Conservation (phyloP, 2,888 invertebrate species). For the Thumatha senex region DNA sequence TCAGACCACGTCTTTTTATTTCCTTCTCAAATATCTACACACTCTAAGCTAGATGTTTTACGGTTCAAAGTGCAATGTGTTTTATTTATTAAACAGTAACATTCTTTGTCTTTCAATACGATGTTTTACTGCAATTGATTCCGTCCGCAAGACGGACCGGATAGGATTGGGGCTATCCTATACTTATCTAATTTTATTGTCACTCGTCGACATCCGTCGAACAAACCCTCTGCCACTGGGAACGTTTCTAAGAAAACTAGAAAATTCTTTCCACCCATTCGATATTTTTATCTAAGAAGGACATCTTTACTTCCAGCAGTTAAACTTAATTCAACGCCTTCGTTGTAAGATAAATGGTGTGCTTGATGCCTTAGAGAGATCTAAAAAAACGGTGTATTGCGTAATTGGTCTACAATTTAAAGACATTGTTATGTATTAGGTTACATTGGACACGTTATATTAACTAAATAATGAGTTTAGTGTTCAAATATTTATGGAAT, state of each 20-base stretch:
- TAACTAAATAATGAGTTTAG: conserved; percentile 8
- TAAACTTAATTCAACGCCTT: conserved; percentile 74
- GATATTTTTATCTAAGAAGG: conserved; percentile 71
- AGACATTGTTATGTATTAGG: too few species aligned
- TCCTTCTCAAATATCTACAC: conserved; percentile 12
- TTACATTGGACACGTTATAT: conserved; percentile 1
- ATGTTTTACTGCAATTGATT: conserved; percentile 82
- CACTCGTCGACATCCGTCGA: conserved; percentile 65
- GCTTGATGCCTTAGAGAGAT: conserved; percentile 45
- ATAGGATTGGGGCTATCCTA: conserved; percentile 68
- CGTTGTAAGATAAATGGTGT: conserved; percentile 58
- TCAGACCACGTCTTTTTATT: conserved; percentile 36
- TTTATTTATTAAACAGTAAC: conserved; percentile 24
- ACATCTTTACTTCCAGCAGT: conserved; percentile 77
- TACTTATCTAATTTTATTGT: conserved; percentile 83
- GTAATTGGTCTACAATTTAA: conserved; percentile 37
- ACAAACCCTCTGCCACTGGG: conserved; percentile 65
- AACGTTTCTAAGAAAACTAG: conserved; percentile 61
- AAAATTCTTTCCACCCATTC: conserved; percentile 64
- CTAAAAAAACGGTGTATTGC: conserved; percentile 48
- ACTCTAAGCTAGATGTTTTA: conserved; percentile 32
- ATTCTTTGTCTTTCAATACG: conserved; percentile 47
- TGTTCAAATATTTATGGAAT: conserved; percentile 11
- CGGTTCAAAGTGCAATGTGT: conserved; percentile 42
- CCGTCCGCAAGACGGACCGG: conserved; percentile 71